Evolutionary conservation across 2,113 vertebrate genomes (phyloP), one percentile per base, ranked within the genome.

Genomic region (Hippocampus comes): DNA sequence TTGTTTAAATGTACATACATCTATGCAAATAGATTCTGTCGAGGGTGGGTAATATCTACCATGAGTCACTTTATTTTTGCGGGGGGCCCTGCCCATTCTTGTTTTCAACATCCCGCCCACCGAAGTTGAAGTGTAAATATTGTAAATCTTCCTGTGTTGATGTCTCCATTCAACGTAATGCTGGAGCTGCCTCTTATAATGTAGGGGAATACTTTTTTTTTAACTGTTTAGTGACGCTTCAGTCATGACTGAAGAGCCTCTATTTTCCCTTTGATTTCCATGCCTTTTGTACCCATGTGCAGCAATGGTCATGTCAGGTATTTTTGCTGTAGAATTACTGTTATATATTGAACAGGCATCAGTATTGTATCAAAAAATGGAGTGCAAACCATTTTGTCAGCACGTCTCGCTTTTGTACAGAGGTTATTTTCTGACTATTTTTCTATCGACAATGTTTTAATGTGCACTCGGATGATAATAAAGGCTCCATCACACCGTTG

Each of bases 11-110:
- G 84, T 82, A 77, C 67, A 82, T 85, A 79, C 68, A 79, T 71
- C 83, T 79, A 88, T 90, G 87, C 88, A 89, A 83, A 78, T 75
- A 68, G 17, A 20, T 71, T 78, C 42, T 70, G 11, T 81, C 21
- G 53, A 60, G 17, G 42, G 38, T 43, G 15, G 49, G 20, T 51
- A 57, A 68, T 75, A 41, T 74, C 46, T 42, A 20, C 75, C 17
- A 53, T 63, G 25, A 67, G 67, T 75, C 70, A 66, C 48, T 18
- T 65, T 48, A 17, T 41, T 12, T 59, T 18, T n/a, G 20, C 70
- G 21, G 0, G 5, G 25, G 48, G 21, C 11, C 1, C 6, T 2
- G n/a, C 23, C 25, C 2, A 21, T 27, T 34, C 5, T 34, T 3
- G 30, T 55, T 49, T 41, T 68, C n/a, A 30, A 27, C 34, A n/a